phyloP scores from a whole-genome alignment of 2,113 vertebrate genomes.

The Lates calcarifer region DNA sequence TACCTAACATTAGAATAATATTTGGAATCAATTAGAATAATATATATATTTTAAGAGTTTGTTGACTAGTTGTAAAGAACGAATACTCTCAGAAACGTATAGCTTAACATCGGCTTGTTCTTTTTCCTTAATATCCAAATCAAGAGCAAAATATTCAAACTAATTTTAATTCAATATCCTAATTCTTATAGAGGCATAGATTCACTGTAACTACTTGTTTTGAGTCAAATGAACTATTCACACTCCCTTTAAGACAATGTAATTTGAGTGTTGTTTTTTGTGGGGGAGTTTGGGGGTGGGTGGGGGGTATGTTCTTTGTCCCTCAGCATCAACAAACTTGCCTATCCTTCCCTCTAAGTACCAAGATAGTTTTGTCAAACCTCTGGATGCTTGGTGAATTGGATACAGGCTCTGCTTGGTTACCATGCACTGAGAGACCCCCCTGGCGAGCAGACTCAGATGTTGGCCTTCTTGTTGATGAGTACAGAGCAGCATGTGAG shows the following conservation, averaged over 20 bases:
- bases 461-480: slow-evolving; percentile 90
- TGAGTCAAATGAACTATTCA: not conserved
- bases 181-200: not conserved
- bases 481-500: slow-evolving; percentile 94
- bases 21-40: too few relatives aligned
- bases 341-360: not conserved
- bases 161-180: not conserved
- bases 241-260: slow-evolving; percentile 8
- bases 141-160: not conserved
- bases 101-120: not conserved
- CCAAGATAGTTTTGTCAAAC: slow-evolving; percentile 25
- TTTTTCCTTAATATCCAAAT: not conserved
- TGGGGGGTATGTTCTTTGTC: not conserved
- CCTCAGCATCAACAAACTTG: slow-evolving; percentile 20
- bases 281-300: not conserved
- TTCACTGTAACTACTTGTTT: not conserved
- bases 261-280: not conserved
- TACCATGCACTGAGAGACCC: slow-evolving; percentile 66
- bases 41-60: not conserved
- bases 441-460: slow-evolving; percentile 81
- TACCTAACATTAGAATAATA: too few relatives aligned
- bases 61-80: not conserved
- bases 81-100: not conserved
- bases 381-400: slow-evolving; percentile 6
- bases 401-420: slow-evolving; percentile 4